Conservation (phyloP, 35 echinoderm and acorn worm species). For the Apostichopus parvimensis region DNA sequence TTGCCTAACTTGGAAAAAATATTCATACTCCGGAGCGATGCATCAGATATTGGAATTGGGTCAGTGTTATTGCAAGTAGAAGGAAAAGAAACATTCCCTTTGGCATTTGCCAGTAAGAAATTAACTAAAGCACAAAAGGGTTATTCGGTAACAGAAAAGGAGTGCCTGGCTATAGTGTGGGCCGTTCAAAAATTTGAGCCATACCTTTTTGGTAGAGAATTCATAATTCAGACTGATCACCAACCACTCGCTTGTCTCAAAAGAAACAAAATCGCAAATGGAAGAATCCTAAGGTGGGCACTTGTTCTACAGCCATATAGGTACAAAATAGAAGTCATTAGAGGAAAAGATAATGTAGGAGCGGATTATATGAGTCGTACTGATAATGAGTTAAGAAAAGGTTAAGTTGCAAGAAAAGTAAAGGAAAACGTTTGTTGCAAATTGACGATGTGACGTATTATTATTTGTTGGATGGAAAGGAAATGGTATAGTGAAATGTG, state of each 20-base stretch:
- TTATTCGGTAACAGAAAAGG: background rate
- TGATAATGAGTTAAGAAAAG: no score
- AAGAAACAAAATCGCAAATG: background rate
- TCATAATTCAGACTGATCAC: conserved; percentile 12
- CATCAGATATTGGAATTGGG: background rate
- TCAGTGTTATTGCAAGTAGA: conserved; percentile 2
- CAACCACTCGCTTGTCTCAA: background rate
- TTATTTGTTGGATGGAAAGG: no score
- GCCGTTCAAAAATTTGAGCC: background rate
- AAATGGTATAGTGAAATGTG: no score
- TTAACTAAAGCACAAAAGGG: background rate
- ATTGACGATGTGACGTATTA: no score
- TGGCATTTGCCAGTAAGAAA: conserved; percentile 27
- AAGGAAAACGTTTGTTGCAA: no score
- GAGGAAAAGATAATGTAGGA: background rate
- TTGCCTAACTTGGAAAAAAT: conserved; percentile 2
- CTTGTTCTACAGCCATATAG: background rate
- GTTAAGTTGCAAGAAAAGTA: no score
- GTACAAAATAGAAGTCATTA: background rate
- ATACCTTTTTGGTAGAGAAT: conserved; percentile 10
- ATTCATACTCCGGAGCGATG: background rate
- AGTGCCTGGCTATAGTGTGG: background rate
- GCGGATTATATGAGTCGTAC: background rate
- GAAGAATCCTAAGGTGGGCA: background rate
- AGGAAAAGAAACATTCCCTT: background rate